Percentiles rank a stretch among this genome's conserved stretches.
Evolutionary conservation across 2,888 invertebrate genomes (phyloP).

Genomic region (Aquatica leii): DNA sequence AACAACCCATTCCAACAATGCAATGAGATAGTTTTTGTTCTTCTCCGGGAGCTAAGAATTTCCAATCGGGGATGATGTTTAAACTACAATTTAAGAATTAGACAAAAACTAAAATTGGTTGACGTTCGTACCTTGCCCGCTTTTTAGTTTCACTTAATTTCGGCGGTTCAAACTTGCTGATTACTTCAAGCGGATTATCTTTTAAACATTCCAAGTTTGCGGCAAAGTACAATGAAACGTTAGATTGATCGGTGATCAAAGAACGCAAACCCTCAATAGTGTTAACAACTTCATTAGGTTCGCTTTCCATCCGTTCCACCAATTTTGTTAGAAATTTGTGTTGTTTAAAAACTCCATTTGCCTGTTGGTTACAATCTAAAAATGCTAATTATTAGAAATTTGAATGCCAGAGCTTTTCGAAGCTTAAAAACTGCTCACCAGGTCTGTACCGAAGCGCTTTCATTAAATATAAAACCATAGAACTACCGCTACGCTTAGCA

Average conservation of each 20-base stretch:
- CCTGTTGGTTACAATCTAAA: slow-evolving; percentile 75
- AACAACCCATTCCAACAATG: slow-evolving; percentile 81
- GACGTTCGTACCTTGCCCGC: slow-evolving; percentile 26
- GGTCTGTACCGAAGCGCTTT: slow-evolving; percentile 67
- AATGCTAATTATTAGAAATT: too few species aligned
- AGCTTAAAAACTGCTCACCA: too few species aligned
- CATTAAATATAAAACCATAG: slow-evolving; percentile 70
- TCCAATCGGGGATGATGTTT: slow-evolving; percentile 59
- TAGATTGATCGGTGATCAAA: slow-evolving; percentile 67
- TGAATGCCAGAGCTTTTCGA: too few species aligned
- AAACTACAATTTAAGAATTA: slow-evolving; percentile 42
- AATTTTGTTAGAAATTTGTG: slow-evolving; percentile 77
- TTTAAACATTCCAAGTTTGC: slow-evolving; percentile 71
- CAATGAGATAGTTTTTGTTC: slow-evolving; percentile 64
- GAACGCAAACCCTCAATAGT: slow-evolving; percentile 69
- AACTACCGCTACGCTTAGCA: slow-evolving; percentile 75
- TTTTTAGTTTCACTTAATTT: slow-evolving; percentile 15
- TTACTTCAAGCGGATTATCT: slow-evolving; percentile 59
- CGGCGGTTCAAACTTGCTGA: slow-evolving; percentile 46
- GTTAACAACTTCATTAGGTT: slow-evolving; percentile 62
- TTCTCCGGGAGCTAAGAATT: slow-evolving; percentile 56
- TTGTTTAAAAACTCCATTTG: slow-evolving; percentile 77
- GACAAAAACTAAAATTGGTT: neutral
- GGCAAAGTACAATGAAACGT: slow-evolving; percentile 76
- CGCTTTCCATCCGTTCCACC: slow-evolving; percentile 67